Base-by-base conservation (phyloP, 2,113 vertebrate genomes). In the Enhydra lutris region DNA sequence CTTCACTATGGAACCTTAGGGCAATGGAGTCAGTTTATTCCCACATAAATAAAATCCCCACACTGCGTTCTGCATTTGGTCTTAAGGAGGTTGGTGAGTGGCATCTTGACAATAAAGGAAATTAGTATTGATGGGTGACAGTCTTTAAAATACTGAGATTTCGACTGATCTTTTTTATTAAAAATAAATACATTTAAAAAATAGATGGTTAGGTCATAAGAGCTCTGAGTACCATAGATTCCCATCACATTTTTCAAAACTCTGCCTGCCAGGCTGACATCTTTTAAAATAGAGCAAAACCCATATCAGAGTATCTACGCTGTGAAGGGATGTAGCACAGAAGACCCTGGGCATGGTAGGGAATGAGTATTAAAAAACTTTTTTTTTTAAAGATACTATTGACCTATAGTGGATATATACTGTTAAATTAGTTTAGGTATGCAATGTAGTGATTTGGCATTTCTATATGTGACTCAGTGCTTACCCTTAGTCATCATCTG, bases 91-190 rank as follows among this genome's bases (percentile, higher is more conserved):
- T n/a, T 82, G 36, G 20, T 55, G 42, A 97, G 26, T 31, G 90
- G 7, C 20, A 85, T 67, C 71, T 78, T 45, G 45, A 59, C 61
- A 82, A 52, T 93, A 94, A 82, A 45, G 59, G 31, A 94, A 94
- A 80, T 85, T 82, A 57, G 14, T 82, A 93, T 50, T 91, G 52
- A 79, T 81, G 45, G 34, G 34, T 85, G 34, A 52, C 45, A 76
- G n/a, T 82, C 24, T 93, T 93, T n/a, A 20, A 95, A 95, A 91
- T 59, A 78, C 39, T 39, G 29, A 80, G 21, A 84, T 9, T 81
- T 90, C 50, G 13, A 61, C 36, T 97, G 78, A 92, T 24, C 34
- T 91, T 76, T 90, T 96, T 96, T 45, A 73, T 55, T 59, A 80
- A 39, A 63, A 3, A 4, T 52, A 52, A 52, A 52, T 52, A 90